Base-by-base conservation (phyloP, 2,888 invertebrate genomes). In the Catocala sponsa region DNA sequence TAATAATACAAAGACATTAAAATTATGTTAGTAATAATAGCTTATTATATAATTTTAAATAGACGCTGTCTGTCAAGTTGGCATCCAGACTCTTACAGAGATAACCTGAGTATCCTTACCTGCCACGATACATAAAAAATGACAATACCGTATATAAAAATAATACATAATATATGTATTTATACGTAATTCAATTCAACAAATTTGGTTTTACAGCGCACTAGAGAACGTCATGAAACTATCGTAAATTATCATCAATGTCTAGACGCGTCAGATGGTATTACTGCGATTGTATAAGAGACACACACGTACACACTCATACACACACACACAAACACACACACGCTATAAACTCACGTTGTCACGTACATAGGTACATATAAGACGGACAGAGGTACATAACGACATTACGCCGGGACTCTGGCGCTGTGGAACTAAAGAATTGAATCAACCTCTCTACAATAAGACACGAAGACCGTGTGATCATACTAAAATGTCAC, bases 181-280 rank as follows among this genome's bases (percentile, higher is more conserved):
- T 38, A 6, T 38, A 38, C 1, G 4, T 38, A 38, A 38, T 42
- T 11, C 11, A n/a, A 5, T 10, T 42, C 10, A 42, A 11, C 42
- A 42, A 11, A n/a, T 42, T 11, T 11, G 42, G 38, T 10, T 42
- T 42, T n/a, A 11, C 42, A 46, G 44, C 44, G 7, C 5, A 12
- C 13, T 46, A 54, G 13, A 4, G 10, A 53, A 48, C 42, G 15
- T 5, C 35, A 38, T 2, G 4, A n/a, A n/a, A 33, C 5, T n/a
- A 38, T 47, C 42, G 59, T 61, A 61, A 55, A 63, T 46, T 41
- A 44, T 35, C 48, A 48, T 56, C 56, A 51, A 55, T 54, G 54
- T 60, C 51, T 38, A 25, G 25, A 25, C 25, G 15, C n/a, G 33
- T 46, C 59, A 44, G 49, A 60, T n/a, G 6, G 35, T 60, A 44